These are phyloP conservation scores for Harpagoxenus sublaevis DNA, from an alignment of 2,888 invertebrate species.

Conservation along the genomic window DNA sequence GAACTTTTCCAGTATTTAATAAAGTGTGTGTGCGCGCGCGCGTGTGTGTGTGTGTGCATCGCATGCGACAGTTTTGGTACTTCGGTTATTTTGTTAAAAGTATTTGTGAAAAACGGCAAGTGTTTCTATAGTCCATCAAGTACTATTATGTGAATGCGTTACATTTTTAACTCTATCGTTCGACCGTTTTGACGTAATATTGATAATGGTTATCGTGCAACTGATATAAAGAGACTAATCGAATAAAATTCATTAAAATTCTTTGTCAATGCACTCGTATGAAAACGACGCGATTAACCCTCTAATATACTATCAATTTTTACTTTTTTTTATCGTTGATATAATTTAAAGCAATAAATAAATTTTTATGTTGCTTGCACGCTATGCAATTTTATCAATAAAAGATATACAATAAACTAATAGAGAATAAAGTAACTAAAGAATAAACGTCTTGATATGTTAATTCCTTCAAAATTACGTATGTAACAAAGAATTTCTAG, in stretches of 20 bases:
- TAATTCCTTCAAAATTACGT: background rate
- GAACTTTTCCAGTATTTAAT: conserved; percentile 27
- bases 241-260: conserved; percentile 66
- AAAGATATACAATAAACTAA: background rate
- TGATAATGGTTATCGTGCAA: conserved; percentile 70
- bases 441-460: background rate
- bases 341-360: background rate
- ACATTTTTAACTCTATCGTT: conserved; percentile 78
- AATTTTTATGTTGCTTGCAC: background rate
- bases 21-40: background rate
- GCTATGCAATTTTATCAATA: background rate
- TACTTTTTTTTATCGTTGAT: conserved; percentile 47
- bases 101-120: conserved; percentile 65
- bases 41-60: background rate
- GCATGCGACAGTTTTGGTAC: conserved; percentile 12
- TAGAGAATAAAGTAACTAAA: background rate
- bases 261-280: conserved; percentile 44
- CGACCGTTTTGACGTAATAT: conserved; percentile 71
- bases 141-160: conserved; percentile 69
- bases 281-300: conserved; percentile 68
- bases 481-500: background rate
- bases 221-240: conserved; percentile 59
- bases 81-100: conserved; percentile 34
- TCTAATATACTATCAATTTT: conserved; percentile 20
- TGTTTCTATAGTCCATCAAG: conserved; percentile 55